phyloP scores from a whole-genome alignment of 2,113 vertebrate genomes.

The Actinemys pallida region DNA sequence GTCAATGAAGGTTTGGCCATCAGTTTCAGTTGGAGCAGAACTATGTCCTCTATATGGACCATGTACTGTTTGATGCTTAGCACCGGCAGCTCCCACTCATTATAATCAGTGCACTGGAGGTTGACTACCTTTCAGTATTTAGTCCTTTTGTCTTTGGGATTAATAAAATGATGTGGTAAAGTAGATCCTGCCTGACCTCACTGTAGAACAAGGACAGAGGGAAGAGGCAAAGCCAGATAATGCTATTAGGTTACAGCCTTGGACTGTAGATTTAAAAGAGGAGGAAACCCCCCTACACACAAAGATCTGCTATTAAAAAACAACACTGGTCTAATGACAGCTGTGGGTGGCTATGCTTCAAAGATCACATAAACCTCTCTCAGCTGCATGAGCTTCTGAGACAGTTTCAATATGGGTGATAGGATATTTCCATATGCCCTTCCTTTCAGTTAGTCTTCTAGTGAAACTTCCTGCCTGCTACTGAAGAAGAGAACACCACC shows the following conservation, averaged over 20 bases:
- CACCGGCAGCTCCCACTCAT: not conserved
- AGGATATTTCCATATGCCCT: conserved; percentile 69
- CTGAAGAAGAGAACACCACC: conserved; percentile 1
- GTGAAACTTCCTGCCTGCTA: conserved; percentile 58
- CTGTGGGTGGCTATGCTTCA: conserved; percentile 73
- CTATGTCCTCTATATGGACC: not conserved
- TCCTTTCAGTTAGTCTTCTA: conserved; percentile 74
- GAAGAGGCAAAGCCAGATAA: not conserved
- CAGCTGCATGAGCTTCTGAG: conserved; percentile 62
- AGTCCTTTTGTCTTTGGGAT: not conserved
- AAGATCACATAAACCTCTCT: conserved; percentile 58
- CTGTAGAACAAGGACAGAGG: not conserved
- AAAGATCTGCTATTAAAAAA: not conserved
- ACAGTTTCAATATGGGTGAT: conserved; percentile 31
- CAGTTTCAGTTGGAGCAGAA: not conserved
- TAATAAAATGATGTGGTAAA: not conserved
- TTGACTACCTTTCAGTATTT: not conserved
- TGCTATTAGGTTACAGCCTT: not conserved
- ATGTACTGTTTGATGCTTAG: not conserved
- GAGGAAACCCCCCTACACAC: not conserved
- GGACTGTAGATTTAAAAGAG: conserved; percentile 1
- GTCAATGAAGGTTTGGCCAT: not conserved
- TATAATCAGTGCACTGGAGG: fast-evolving
- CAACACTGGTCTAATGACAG: conserved; percentile 9
- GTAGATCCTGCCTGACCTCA: not conserved